These are phyloP conservation scores for Agonopterix subpropinquella DNA, from an alignment of 2,888 invertebrate genomes.

Conservation along the genomic window DNA sequence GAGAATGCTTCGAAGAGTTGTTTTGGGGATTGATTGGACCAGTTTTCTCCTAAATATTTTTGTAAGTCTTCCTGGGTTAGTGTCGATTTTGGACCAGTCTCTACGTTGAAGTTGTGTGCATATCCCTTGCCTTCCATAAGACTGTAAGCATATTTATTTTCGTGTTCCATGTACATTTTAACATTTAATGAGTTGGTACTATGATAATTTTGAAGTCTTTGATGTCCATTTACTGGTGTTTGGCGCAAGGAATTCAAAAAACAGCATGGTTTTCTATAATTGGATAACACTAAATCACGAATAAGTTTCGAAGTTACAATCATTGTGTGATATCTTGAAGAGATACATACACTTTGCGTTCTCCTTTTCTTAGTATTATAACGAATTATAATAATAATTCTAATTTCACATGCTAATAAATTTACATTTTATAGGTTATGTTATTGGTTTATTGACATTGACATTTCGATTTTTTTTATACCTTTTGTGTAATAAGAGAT, in stretches of 20 bases:
- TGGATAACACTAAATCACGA: neutral
- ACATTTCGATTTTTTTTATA: too few relatives aligned
- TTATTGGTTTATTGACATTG: too few relatives aligned
- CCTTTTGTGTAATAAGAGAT: too few relatives aligned
- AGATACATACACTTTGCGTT: too few relatives aligned
- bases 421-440: too few relatives aligned
- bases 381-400: too few relatives aligned
- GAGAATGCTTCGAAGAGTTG: slow-evolving; percentile 45
- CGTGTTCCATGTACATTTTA: slow-evolving; percentile 57
- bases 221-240: neutral
- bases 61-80: slow-evolving; percentile 28
- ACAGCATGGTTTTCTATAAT: neutral
- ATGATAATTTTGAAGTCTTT: slow-evolving; percentile 24
- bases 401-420: too few relatives aligned
- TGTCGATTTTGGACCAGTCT: slow-evolving; percentile 11
- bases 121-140: slow-evolving; percentile 55
- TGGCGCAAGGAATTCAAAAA: neutral
- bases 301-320: neutral
- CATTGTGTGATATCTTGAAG: neutral
- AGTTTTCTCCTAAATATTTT: slow-evolving; percentile 33
- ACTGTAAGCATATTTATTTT: slow-evolving; percentile 57
- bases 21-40: slow-evolving; percentile 32
- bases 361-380: too few relatives aligned
- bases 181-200: slow-evolving; percentile 21
- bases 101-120: slow-evolving; percentile 26